Percentiles rank a stretch among this genome's conserved stretches.
These are phyloP conservation scores for Mesorhabditis spiculigera DNA, from an alignment of 2,888 invertebrate species.

Conservation along the genomic window DNA sequence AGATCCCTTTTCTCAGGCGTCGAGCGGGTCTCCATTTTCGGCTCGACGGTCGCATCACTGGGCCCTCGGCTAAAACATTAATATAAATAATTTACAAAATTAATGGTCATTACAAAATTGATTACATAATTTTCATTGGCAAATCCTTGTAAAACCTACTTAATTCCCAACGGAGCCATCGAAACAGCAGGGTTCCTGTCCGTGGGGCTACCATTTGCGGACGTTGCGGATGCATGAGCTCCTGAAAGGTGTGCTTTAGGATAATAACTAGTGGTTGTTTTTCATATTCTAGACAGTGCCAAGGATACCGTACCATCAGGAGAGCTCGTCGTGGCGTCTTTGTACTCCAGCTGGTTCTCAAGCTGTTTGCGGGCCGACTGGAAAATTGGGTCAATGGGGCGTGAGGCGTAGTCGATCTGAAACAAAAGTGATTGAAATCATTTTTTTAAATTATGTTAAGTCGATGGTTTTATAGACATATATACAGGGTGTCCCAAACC, in stretches of 20 bases:
- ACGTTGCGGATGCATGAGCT: background rate
- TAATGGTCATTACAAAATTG: background rate
- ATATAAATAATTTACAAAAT: background rate
- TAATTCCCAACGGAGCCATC: constrained; percentile 1
- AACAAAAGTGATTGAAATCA: background rate
- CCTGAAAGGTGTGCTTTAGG: no score
- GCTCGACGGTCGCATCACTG: background rate
- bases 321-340: background rate
- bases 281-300: no score
- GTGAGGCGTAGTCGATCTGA: constrained; percentile 50
- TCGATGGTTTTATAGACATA: no score
- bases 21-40: background rate
- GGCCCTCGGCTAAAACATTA: background rate
- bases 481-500: no score
- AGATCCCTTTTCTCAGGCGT: background rate
- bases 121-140: background rate
- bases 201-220: background rate
- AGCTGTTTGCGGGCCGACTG: constrained; percentile 47
- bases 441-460: background rate
- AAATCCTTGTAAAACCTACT: background rate
- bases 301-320: no score
- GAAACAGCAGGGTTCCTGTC: background rate
- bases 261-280: no score
- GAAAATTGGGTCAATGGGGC: constrained; percentile 54
- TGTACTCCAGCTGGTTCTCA: constrained; percentile 19